Evolutionary conservation across 2,113 vertebrate genomes (phyloP), one percentile per base, ranked within the genome.

Genomic region (Ammodytes marinus): DNA sequence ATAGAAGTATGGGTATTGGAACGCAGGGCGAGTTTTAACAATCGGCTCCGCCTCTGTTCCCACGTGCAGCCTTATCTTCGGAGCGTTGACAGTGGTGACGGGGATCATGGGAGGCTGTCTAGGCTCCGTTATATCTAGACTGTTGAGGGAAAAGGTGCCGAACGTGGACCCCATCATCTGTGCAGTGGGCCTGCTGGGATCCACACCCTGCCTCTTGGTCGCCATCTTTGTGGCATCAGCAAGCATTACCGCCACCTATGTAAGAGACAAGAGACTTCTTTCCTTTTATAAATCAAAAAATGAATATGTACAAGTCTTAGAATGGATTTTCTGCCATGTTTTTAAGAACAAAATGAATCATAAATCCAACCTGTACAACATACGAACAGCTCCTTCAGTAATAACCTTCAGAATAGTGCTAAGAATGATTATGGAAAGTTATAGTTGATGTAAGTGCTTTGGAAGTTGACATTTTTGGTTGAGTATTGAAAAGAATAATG

Each of bases 81-180:
- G 98, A 53, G 93, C 61, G 4, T 88, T 98, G 80, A 97, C 97
- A 0, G 86, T 97, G 7, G 95, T 86, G 60, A 95, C 96, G 0
- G 97, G 97, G 49, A 90, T 99, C 69, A 8, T 96, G 39, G 98
- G 97, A 35, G 96, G 97, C 7, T 52, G 92, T 59, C 42, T 96
- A 4, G 97, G 97, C 40, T 96, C 96, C 13, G 77, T 50, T 80
- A 86, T 93, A 2, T 94, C 97, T 1, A 93, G 94, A 84, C 86
- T 72, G 59, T 95, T 96, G 19, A 94, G 95, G 84, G 94, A 94
- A 82, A 93, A 84, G 50, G 93, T 96, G 52, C 80, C 92, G 1
- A 94, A 93, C 67, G 96, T 93, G 0, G 97, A 98, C 84, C 97
- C 97, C 2, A 84, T 99, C 80, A 95, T 99, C 93, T 99, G 98